Evolutionary conservation across 1,140 invertebrate genomes (phyloP).

Genomic region (Meloidogyne hapla): DNA sequence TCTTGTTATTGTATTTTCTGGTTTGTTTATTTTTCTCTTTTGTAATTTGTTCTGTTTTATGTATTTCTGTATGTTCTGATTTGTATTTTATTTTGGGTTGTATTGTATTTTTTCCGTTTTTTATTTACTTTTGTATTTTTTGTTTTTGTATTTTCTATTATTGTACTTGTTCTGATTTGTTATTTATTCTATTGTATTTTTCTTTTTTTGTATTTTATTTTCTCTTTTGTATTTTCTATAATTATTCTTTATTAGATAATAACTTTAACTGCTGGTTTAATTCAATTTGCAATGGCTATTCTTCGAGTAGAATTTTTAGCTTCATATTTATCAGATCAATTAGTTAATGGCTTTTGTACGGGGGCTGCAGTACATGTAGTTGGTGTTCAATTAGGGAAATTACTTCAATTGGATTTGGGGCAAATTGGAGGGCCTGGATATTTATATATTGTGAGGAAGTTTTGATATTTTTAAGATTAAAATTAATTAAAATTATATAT

Average conservation of each 20-base stretch:
- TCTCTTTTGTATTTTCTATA: neutral
- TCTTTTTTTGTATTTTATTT: neutral
- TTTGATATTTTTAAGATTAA: neutral
- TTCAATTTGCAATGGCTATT: slow-evolving; percentile 43
- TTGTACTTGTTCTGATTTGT: slow-evolving; percentile 43
- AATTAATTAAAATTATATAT: no score
- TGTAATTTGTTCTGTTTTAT: slow-evolving; percentile 32
- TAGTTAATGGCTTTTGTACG: slow-evolving; percentile 53
- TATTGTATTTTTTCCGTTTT: neutral
- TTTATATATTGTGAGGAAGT: slow-evolving; percentile 37
- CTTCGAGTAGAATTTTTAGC: slow-evolving; percentile 47
- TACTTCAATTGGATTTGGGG: slow-evolving; percentile 36
- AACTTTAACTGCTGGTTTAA: slow-evolving; percentile 43
- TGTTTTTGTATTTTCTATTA: slow-evolving; percentile 38
- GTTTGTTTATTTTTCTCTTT: slow-evolving; percentile 42
- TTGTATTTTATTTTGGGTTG: neutral
- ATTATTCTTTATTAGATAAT: slow-evolving; percentile 13
- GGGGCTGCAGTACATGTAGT: slow-evolving; percentile 47
- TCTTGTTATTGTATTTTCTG: slow-evolving; percentile 24
- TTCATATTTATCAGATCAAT: slow-evolving; percentile 52
- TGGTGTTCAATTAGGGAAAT: slow-evolving; percentile 46
- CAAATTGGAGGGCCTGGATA: slow-evolving; percentile 38
- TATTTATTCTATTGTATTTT: slow-evolving; percentile 11
- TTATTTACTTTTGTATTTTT: slow-evolving; percentile 37
- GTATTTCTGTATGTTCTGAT: slow-evolving; percentile 26